Evolutionary conservation across 2,113 vertebrate species (phyloP).

Genomic region (Phodopus roborovskii): DNA sequence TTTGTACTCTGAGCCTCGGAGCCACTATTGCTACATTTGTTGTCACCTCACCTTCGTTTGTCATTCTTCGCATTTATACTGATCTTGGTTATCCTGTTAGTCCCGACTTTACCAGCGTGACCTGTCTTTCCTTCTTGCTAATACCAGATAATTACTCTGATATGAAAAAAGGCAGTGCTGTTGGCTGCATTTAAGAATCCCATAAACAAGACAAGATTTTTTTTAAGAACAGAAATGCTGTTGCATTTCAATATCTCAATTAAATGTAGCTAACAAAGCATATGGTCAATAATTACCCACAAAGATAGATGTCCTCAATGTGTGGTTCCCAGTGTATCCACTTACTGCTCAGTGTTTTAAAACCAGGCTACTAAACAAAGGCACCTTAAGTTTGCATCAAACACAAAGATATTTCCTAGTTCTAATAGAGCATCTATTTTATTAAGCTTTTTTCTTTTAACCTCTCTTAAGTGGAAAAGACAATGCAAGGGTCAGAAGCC

Average conservation of each 20-base stretch:
- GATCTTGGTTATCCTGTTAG: background rate
- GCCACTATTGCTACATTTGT: background rate
- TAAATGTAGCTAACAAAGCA: background rate
- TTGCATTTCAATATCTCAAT: constrained; percentile 19
- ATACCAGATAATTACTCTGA: constrained; percentile 8
- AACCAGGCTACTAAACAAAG: constrained; percentile 37
- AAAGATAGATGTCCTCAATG: background rate
- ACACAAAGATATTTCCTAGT: constrained; percentile 3
- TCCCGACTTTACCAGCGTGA: constrained; percentile 15
- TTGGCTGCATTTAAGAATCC: background rate
- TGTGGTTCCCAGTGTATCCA: background rate
- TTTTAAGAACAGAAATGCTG: background rate
- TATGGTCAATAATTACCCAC: background rate
- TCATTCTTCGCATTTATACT: background rate
- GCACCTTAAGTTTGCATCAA: background rate
- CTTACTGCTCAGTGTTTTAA: background rate
- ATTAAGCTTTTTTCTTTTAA: background rate
- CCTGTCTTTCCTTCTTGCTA: background rate
- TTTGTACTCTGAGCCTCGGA: background rate
- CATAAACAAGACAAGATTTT: background rate
- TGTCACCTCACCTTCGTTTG: background rate
- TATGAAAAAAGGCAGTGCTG: background rate
- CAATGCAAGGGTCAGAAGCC: constrained; percentile 22
- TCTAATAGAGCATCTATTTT: background rate
- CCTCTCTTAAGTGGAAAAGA: constrained; percentile 43